Evolutionary conservation across 1,140 invertebrate species (phyloP).

Genomic region (Trissolcus basalis): DNA sequence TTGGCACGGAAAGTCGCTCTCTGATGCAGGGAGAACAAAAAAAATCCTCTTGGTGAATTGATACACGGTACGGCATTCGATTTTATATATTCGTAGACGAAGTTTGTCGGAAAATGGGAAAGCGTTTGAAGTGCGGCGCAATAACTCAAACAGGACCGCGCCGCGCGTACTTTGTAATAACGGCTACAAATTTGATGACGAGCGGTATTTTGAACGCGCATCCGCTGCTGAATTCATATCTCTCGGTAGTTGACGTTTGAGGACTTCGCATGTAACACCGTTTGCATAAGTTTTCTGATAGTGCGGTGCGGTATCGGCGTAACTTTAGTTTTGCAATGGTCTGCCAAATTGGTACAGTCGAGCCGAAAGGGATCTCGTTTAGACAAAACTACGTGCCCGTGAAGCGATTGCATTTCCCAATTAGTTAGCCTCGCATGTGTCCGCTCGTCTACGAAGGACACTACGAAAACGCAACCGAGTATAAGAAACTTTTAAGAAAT

Average conservation of each 20-base stretch:
- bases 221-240: conserved; percentile 27
- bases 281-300: conserved; percentile 43
- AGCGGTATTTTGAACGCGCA: conserved; percentile 4
- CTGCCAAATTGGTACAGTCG: conserved; percentile 48
- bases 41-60: not conserved
- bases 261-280: conserved; percentile 13
- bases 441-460: conserved; percentile 26
- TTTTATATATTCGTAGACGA: conserved; percentile 14
- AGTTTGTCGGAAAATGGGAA: conserved; percentile 23
- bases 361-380: conserved; percentile 45
- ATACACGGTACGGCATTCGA: not conserved
- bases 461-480: conserved; percentile 32
- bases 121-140: conserved; percentile 12
- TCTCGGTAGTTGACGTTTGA: conserved; percentile 42
- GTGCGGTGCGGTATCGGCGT: conserved; percentile 28
- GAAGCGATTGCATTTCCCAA: conserved; percentile 34
- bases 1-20: not conserved
- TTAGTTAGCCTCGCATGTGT: conserved; percentile 35
- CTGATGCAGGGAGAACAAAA: not conserved
- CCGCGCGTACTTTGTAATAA: conserved; percentile 28
- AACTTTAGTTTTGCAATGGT: conserved; percentile 43
- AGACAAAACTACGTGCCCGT: conserved; percentile 39
- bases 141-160: conserved; percentile 18
- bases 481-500: conserved; percentile 57
- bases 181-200: conserved; percentile 27